Base-by-base conservation (phyloP, 2,888 invertebrate species). In the Nymphalis c-album region DNA sequence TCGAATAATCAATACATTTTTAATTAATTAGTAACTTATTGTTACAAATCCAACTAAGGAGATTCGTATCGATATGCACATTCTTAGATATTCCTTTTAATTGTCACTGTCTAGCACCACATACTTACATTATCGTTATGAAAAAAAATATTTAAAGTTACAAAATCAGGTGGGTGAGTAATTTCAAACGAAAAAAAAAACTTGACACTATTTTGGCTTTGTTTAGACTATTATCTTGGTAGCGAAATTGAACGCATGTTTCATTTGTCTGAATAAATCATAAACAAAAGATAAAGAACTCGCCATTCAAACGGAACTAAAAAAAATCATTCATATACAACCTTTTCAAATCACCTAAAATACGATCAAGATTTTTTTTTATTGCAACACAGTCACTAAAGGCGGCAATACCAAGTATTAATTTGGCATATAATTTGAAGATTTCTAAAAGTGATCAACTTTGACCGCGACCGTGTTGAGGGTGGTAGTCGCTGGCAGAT, bases 401-500 rank as follows among this genome's bases (percentile, higher is more conserved):
- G 53, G 51, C 53, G 48, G 47, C 55, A 55, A 22, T 35, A 61
- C 61, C 31, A 35, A 47, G 26, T 47, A 40, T 17, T 60, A 17
- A 46, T 47, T 60, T 47, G 46, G 60, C 31, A 60, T 26, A 46
- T 45, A 26, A 60, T 31, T 60, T 31, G 20, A 26, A 46, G 35
- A 45, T 55, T 55, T 10, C 46, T 81, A 97, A 90, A 98, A 98
- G 88, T 98, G 98, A 88, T 98, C 97, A 72, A 98, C 97, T 90
- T 97, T 95, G 68, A 98, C 97, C 64, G 97, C 96, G 50, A 98
- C 97, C 72, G 96, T 96, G 85, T 97, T 97, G 60, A 97, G 95
- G 31, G 96, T 96, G 69, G 96, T 95, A 75, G 96, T 97, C 74
- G 96, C 95, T 60, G 97, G 97, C 76, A 97, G 93, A 79, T 96